Base-by-base conservation (phyloP, 2,888 invertebrate species). In the Lysandra coridon region DNA sequence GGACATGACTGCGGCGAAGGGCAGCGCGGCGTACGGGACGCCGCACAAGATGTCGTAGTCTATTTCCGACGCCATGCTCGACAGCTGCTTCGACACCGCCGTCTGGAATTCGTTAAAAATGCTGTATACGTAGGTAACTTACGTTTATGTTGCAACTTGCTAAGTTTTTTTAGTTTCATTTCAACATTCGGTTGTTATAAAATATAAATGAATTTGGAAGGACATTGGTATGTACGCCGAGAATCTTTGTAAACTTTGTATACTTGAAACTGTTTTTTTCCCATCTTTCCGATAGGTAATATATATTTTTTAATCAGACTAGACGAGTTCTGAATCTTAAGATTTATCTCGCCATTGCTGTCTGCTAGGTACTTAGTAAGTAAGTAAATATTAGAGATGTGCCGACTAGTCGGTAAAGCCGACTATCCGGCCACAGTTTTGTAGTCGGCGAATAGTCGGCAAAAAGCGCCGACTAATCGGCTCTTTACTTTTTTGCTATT, bases 11-110 rank as follows among this genome's bases (percentile, higher is more conserved):
- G 99, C 97, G 0, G 99, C 98, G 80, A 99, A 95, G 0, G 99
- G 99, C 17, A 99, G 92, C 1, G 99, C 99, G 10, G 99, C 99
- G 87, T 99, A 99, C 0, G 99, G 99, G 0, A 99, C 99, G 17
- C 99, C 99, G 89, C 99, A 99, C n/a, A 99, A 93, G 79, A 97
- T 95, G 83, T 97, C 96, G 83, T 95, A 95, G 73, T 86, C 81
- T 81, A 92, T 89, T 82, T 87, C 87, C 0, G 84, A 84, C 2
- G 93, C 88, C 44, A 93, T 81, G 7, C 84, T 85, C 80, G 91
- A 87, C 40, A 94, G 84, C 79, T 91, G 90, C 79, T 86, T 83
- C 1, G 91, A 87, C 78, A 93, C 88, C 53, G 92, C 89, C 84
- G 88, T 85, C 93, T 93, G 90, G 80, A 84, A 88, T 81, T 10